Base-by-base conservation (phyloP, 2,888 invertebrate genomes). In the Oeneis ivallda region DNA sequence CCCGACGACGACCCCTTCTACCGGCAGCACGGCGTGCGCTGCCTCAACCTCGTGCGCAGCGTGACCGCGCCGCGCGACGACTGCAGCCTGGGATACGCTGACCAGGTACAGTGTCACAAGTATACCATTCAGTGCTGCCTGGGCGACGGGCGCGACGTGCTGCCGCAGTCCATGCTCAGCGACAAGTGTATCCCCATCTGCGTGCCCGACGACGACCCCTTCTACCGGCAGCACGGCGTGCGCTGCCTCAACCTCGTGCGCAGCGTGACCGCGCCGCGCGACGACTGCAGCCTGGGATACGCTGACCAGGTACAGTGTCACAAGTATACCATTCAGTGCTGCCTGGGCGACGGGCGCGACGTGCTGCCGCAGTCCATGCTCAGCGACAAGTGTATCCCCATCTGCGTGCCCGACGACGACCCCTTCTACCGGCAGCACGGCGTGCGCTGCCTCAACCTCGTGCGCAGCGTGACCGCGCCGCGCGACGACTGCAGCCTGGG, bases 351-450 rank as follows among this genome's bases (percentile, higher is more conserved):
- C 45, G 92, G 93, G 0, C 73, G 78, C 0, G 86, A 84, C 52
- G 76, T 88, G 9, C 77, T 93, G 0, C 86, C 93, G 0, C 74
- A 84, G 1, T 85, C 91, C 49, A 80, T 84, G 77, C 79, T 81
- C 70, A 94, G 94, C 76, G 93, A 93, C 66, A 93, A 93, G 45
- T 94, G 94, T 70, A 89, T 93, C 49, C 93, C 94, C 0, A 94
- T 95, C 70, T 81, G 80, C 13, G 91, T 94, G 8, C 89, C 94
- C 0, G 83, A 86, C 0, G 84, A 90, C 52, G 94, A 94, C 73
- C 83, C 86, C 0, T 93, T 93, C 74, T 93, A 93, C 75, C 74
- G 83, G 6, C 72, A 82, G n/a, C 78, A 89, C 62, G 89, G 90
- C 0, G 83, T 93, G 66, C 84, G 82, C 13, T 94, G 94, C 74